Base-by-base conservation (phyloP, 2,113 vertebrate species). In the Butastur rufipennis region DNA sequence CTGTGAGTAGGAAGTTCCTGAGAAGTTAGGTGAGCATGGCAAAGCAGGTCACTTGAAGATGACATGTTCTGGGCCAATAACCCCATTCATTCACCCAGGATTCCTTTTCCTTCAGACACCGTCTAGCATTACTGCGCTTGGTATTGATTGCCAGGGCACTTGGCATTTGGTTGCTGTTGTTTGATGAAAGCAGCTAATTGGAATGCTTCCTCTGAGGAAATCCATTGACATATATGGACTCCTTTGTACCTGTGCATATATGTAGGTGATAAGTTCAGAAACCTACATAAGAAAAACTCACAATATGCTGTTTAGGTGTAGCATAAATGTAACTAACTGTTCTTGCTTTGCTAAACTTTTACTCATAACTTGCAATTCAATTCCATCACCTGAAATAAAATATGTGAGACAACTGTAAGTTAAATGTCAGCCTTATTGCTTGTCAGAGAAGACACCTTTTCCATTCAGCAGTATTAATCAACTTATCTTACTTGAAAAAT, bases 321-420 rank as follows among this genome's bases (percentile, higher is more conserved):
- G 45, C 38, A 73, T 38, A 80, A 92, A 70, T 16, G 32, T 25
- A 75, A 68, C n/a, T 58, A 73, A 42, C 29, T 52, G 17, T 42
- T 61, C 50, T 32, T 40, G 79, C 78, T 93, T 91, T 86, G 74
- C 55, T 72, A 61, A 88, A 89, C 67, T 7, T 79, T 87, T 74
- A 32, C 77, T 93, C 40, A 71, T 50, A 93, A 87, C 65, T 75
- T 91, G 95, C 88, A 95, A 95, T 91, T 92, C 74, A 93, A 88
- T 89, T 86, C 89, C 59, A 56, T 53, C 61, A 72, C 77, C 84
- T 95, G 92, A 96, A 96, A 96, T 86, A 88, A 96, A 97, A 96
- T 78, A 91, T 78, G 71, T 9, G 8, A 93, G 81, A 85, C 61
- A 87, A 92, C 72, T 91, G 86, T 80, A 93, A 97, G 92, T 40